Conservation (phyloP, 2,888 invertebrate species). For the Coelinius sp. region DNA sequence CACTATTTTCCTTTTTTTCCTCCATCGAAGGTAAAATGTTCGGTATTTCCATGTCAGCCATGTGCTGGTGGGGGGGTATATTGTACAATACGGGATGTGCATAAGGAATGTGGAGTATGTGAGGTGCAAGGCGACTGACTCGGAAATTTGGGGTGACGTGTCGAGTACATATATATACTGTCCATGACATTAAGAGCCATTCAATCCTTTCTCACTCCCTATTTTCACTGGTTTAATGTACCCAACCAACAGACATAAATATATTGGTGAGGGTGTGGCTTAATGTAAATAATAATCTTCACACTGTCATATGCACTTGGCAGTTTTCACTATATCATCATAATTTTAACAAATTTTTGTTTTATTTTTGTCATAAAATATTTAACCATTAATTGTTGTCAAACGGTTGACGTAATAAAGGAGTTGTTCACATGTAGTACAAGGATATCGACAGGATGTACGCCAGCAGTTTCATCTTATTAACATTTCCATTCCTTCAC, state of each 20-base stretch:
- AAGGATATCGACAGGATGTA: slow-evolving; percentile 23
- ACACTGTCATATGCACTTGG: slow-evolving; percentile 58
- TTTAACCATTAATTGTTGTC: neutral
- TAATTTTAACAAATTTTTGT: slow-evolving; percentile 26
- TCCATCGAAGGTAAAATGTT: neutral
- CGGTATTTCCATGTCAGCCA: neutral
- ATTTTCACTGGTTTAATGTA: slow-evolving; percentile 3
- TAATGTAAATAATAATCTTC: slow-evolving; percentile 60
- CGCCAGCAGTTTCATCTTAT: slow-evolving; percentile 51
- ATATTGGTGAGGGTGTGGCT: slow-evolving; percentile 36
- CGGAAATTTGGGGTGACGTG: slow-evolving; percentile 35
- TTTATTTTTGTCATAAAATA: neutral
- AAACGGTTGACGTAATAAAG: neutral
- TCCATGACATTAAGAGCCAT: slow-evolving; percentile 36
- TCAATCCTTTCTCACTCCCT: slow-evolving; percentile 28
- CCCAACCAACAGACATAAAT: slow-evolving; percentile 27
- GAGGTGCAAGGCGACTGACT: slow-evolving; percentile 25
- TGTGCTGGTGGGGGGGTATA: slow-evolving; percentile 26
- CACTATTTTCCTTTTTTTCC: neutral
- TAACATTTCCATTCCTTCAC: slow-evolving; percentile 49
- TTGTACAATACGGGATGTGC: slow-evolving; percentile 44
- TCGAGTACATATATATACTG: slow-evolving; percentile 9
- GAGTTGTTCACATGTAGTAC: neutral
- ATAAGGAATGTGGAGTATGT: slow-evolving; percentile 45
- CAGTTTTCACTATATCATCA: slow-evolving; percentile 20